phyloP scores from a whole-genome alignment of 1,140 invertebrate species.

The Orius insidiosus region DNA sequence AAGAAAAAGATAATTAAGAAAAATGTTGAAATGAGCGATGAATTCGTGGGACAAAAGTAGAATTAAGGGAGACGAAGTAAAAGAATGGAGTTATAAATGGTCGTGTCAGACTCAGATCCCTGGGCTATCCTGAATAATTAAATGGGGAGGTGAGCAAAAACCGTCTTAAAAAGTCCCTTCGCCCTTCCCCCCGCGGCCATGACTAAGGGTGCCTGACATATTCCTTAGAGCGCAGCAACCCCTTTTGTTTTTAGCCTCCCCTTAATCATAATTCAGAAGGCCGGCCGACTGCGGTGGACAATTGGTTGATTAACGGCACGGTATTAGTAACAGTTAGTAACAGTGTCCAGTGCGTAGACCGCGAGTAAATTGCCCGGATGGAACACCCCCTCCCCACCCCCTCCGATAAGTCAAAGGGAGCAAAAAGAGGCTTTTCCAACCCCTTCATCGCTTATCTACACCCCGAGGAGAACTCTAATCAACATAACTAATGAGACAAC shows the following conservation, averaged over 20 bases:
- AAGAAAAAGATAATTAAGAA: no score
- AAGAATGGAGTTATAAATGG: slow-evolving; percentile 14
- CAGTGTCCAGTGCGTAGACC: slow-evolving; percentile 13
- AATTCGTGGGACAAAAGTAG: no score
- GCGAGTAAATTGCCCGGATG: slow-evolving; percentile 17
- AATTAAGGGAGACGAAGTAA: not conserved
- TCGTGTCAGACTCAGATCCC: slow-evolving; percentile 10
- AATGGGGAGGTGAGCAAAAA: slow-evolving; percentile 12
- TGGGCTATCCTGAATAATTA: slow-evolving; percentile 12
- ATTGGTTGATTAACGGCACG: slow-evolving; percentile 18
- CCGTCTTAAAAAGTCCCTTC: slow-evolving; percentile 12
- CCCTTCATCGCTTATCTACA: slow-evolving; percentile 5
- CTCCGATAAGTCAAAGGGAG: slow-evolving; percentile 14
- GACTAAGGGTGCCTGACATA: slow-evolving; percentile 13
- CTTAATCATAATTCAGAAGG: slow-evolving; percentile 13
- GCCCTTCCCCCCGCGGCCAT: not conserved
- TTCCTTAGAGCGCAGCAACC: slow-evolving; percentile 3
- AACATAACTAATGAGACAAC: slow-evolving; percentile 15
- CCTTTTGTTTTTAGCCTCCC: slow-evolving; percentile 6
- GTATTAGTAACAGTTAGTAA: slow-evolving; percentile 15
- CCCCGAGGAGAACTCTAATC: slow-evolving; percentile 12
- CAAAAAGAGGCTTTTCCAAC: slow-evolving; percentile 13
- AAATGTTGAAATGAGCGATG: no score
- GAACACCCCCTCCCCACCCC: no score
- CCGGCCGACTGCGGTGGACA: slow-evolving; percentile 17